phyloP scores from a whole-genome alignment of 2,888 invertebrate genomes.

The Baronia brevicornis region DNA sequence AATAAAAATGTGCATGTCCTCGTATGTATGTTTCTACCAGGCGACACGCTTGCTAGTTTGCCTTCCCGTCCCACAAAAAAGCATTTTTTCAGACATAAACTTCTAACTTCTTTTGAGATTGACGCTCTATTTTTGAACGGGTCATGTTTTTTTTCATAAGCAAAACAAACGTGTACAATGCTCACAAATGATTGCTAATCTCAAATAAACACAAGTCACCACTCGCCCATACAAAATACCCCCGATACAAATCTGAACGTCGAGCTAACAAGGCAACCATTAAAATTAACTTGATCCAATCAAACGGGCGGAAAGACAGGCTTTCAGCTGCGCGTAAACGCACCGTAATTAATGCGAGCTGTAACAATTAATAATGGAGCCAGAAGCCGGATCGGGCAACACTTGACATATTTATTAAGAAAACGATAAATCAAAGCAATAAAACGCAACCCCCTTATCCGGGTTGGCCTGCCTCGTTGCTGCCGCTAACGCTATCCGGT shows the following conservation, averaged over 20 bases:
- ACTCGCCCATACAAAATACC: not conserved
- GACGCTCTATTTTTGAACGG: no score
- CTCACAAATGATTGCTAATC: no score
- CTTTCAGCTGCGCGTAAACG: conserved; percentile 12
- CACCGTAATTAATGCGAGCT: conserved; percentile 37
- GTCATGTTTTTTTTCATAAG: no score
- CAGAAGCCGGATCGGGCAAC: conserved; percentile 36
- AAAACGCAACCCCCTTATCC: conserved; percentile 33
- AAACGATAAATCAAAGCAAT: conserved; percentile 63
- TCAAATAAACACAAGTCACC: no score
- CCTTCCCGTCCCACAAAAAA: no score
- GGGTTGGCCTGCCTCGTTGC: conserved; percentile 5
- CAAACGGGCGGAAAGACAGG: conserved; percentile 3
- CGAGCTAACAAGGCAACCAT: conserved; percentile 2
- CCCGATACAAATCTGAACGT: not conserved
- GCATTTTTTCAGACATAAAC: no score
- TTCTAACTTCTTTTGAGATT: no score
- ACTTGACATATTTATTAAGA: conserved; percentile 67
- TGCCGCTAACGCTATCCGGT: no score
- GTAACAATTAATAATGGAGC: conserved; percentile 48
- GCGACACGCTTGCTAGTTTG: no score
- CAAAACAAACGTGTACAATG: no score
- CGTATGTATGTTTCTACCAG: no score
- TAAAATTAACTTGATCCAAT: conserved; percentile 2
- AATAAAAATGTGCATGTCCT: no score